Base-by-base conservation (phyloP, 2,888 invertebrate genomes). In the Biston betularia region DNA sequence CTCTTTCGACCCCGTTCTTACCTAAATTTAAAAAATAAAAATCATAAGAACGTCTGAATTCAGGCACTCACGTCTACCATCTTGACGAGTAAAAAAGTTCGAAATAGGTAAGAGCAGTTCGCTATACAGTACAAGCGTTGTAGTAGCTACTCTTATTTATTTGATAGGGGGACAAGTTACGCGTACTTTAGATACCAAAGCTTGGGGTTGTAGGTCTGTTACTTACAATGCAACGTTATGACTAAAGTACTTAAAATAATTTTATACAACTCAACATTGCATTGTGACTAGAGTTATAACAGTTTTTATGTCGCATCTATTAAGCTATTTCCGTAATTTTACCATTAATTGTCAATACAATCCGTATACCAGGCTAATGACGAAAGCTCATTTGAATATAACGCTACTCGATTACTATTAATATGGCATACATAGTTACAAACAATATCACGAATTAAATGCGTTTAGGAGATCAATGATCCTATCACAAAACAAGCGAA, bases 321-420 rank as follows among this genome's bases (percentile, higher is more conserved):
- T 79, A 81, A 67, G 77, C 86, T 89, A 89, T 86, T 81, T 78
- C 76, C 76, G 78, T 74, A 79, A 75, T 74, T 76, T 79, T 79
- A 82, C 77, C 80, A 77, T 77, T 79, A 82, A 80, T 67, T 78
- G 75, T 84, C 75, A 76, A 79, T 81, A 80, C 76, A 80, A 75
- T 81, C 86, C 85, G 86, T 86, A 90, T 90, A 92, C 89, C 87
- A 86, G 89, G 89, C 90, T 91, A 91, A 87, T 85, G 89, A 89
- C 86, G 86, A 91, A 91, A 93, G 93, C 93, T 92, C 92, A 84
- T 87, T 88, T 84, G 83, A 89, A 89, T 86, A 85, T 87, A 59
- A 85, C 82, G 83, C 91, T 91, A 92, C 86, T 80, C 80, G 55
- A 63, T 63, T 63, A 86, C 85, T 84, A 63, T 85, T 79, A 83